These are phyloP conservation scores for Myiotriccus ornatus DNA, from an alignment of 2,797 vertebrate species.

Conservation along the genomic window DNA sequence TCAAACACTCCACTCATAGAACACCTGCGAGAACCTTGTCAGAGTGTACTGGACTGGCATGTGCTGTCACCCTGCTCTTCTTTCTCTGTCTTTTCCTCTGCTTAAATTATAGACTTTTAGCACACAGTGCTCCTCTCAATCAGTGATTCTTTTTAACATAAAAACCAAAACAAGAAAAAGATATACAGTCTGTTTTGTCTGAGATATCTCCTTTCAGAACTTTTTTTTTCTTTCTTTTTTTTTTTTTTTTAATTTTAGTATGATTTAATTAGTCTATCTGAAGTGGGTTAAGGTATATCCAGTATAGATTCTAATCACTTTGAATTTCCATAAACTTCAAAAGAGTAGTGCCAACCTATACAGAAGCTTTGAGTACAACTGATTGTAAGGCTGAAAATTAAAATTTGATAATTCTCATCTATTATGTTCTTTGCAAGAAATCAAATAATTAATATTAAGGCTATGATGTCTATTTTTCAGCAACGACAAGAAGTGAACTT, in stretches of 20 bases:
- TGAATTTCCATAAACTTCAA: not conserved
- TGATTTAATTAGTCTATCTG: not conserved
- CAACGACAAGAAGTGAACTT: not conserved
- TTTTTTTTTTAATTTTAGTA: not conserved
- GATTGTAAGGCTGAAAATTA: not conserved
- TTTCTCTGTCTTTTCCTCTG: not conserved
- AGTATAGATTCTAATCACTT: not conserved
- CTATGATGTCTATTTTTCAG: not conserved
- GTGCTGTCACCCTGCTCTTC: not conserved
- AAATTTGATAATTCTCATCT: not conserved
- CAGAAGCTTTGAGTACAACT: not conserved
- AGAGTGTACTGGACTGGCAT: not conserved
- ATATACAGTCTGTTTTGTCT: not conserved
- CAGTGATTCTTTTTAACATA: not conserved
- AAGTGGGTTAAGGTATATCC: not conserved
- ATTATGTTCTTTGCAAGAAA: not conserved
- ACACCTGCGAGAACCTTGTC: not conserved
- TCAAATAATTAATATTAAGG: not conserved
- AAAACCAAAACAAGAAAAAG: not conserved
- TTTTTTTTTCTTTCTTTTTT: too few species aligned
- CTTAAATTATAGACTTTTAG: not conserved
- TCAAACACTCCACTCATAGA: not conserved
- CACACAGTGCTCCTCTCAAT: not conserved
- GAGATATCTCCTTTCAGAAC: not conserved
- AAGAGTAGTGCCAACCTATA: not conserved